phyloP scores from a whole-genome alignment of 2,888 invertebrate species.

The Calameuta pallipes region DNA sequence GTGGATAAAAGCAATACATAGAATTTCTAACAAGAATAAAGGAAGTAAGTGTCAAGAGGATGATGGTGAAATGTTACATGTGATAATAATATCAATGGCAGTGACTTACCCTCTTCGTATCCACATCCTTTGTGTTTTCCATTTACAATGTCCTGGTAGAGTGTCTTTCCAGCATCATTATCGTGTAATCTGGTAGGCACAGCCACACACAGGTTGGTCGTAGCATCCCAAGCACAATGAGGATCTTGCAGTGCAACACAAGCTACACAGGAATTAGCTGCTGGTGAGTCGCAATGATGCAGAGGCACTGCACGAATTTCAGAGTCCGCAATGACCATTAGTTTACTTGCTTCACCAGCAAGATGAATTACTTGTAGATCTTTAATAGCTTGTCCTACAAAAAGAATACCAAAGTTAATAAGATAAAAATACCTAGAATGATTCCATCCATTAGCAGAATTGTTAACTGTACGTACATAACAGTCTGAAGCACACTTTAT shows the following conservation, averaged over 20 bases:
- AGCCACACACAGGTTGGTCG: constrained; percentile 69
- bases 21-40: too few relatives aligned
- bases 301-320: constrained; percentile 87
- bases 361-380: constrained; percentile 76
- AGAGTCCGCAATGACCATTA: constrained; percentile 90
- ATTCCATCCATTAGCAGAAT: too few relatives aligned
- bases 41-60: too few relatives aligned
- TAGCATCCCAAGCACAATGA: constrained; percentile 95
- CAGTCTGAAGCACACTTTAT: too few relatives aligned
- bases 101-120: constrained; percentile 56
- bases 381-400: constrained; percentile 69
- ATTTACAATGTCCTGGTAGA: constrained; percentile 79
- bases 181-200: constrained; percentile 71
- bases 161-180: constrained; percentile 70
- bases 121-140: constrained; percentile 75
- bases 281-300: constrained; percentile 77
- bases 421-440: too few relatives aligned
- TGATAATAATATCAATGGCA: too few relatives aligned
- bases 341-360: constrained; percentile 79
- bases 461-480: too few relatives aligned
- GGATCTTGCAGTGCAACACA: constrained; percentile 96
- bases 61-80: too few relatives aligned
- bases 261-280: constrained; percentile 72
- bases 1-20: constrained; percentile 8
- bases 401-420: too few relatives aligned